Evolutionary conservation across 2,113 vertebrate genomes (phyloP).

Genomic region (Dipodomys merriami): DNA sequence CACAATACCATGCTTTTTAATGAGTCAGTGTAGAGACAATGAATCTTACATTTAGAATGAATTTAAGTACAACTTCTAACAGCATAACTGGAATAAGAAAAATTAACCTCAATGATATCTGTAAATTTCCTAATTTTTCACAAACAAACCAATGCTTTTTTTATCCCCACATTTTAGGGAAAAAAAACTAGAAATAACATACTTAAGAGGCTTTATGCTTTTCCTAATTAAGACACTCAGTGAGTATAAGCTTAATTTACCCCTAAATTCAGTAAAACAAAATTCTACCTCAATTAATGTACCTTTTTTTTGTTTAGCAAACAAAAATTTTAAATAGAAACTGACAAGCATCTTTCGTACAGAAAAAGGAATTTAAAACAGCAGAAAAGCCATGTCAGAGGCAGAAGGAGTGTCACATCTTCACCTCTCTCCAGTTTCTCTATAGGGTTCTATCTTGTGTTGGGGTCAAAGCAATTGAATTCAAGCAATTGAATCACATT

Average conservation of each 20-base stretch:
- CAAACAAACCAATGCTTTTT: background rate
- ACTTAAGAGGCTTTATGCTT: constrained; percentile 4
- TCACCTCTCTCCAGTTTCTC: background rate
- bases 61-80: background rate
- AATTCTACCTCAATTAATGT: background rate
- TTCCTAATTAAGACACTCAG: background rate
- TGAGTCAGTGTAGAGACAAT: background rate
- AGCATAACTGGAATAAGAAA: background rate
- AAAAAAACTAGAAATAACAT: background rate
- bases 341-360: background rate
- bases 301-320: background rate
- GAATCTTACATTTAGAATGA: background rate
- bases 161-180: background rate
- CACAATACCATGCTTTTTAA: background rate
- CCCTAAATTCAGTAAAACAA: constrained; percentile 24
- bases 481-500: background rate
- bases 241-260: background rate
- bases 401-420: too few species aligned
- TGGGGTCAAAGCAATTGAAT: background rate
- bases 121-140: background rate
- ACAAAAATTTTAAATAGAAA: background rate
- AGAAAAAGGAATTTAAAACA: background rate
- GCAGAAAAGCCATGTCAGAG: background rate
- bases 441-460: background rate
- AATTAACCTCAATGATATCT: background rate